A percentile compares a stretch with the other conserved stretches of the same genome.
phyloP scores from a whole-genome alignment of 2,888 invertebrate genomes.

The Drosophila subsilvestris region DNA sequence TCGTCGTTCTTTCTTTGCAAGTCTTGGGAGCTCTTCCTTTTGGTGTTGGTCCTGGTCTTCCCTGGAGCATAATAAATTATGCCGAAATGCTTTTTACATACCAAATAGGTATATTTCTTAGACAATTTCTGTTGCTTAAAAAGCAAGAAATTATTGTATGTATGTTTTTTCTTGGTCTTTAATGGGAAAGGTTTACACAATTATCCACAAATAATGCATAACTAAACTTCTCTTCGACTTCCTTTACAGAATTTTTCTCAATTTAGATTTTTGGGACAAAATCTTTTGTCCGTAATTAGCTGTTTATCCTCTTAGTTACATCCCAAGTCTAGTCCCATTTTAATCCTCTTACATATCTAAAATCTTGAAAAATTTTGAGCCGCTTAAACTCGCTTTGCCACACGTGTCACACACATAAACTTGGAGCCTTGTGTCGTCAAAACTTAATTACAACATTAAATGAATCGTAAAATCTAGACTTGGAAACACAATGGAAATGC shows the following conservation, averaged over 20 bases:
- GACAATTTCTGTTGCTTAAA: neutral
- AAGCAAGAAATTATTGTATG: constrained; percentile 4
- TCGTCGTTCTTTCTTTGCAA: neutral
- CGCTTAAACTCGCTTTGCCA: constrained; percentile 19
- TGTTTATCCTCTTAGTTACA: too few species aligned
- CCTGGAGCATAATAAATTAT: constrained; percentile 68
- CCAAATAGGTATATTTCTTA: constrained; percentile 37
- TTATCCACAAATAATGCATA: neutral
- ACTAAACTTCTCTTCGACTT: too few species aligned
- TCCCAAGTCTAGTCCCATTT: neutral
- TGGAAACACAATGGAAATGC: constrained; percentile 35
- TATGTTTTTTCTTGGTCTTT: neutral
- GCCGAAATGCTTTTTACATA: constrained; percentile 48
- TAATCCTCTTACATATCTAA: constrained; percentile 21
- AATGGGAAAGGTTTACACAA: neutral
- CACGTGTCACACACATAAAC: constrained; percentile 25
- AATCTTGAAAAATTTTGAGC: constrained; percentile 17
- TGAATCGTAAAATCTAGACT: constrained; percentile 25
- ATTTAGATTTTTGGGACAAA: neutral
- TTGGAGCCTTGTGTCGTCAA: constrained; percentile 24
- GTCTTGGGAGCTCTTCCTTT: constrained; percentile 21
- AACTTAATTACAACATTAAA: constrained; percentile 50
- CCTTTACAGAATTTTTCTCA: neutral
- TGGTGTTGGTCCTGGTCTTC: constrained; percentile 31
- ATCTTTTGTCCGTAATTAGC: neutral